These are phyloP conservation scores for Ephestia elutella DNA, from an alignment of 1,140 invertebrate genomes.

Conservation along the genomic window DNA sequence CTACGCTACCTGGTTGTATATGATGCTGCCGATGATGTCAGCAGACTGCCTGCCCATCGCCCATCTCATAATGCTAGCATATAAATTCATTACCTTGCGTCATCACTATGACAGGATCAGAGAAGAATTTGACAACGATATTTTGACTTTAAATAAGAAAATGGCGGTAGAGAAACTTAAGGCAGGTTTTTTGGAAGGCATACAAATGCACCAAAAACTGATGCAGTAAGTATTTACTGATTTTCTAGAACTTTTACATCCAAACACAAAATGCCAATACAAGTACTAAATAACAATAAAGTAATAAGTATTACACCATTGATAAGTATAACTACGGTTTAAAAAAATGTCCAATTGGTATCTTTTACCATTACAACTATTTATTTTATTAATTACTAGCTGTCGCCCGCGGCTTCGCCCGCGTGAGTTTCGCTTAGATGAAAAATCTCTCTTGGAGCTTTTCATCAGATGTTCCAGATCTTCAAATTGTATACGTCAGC, in stretches of 20 bases:
- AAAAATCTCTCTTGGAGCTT: too few species aligned
- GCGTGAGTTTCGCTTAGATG: too few species aligned
- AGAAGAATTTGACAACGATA: constrained; percentile 35
- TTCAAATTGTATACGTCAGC: too few species aligned
- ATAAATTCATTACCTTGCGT: constrained; percentile 52
- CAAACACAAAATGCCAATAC: too few species aligned
- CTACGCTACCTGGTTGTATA: constrained; percentile 58
- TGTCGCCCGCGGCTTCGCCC: too few species aligned
- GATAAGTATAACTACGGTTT: too few species aligned
- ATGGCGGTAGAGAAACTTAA: constrained; percentile 37
- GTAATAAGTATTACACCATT: too few species aligned
- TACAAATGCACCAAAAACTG: constrained; percentile 57
- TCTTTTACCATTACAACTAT: too few species aligned
- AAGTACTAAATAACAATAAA: too few species aligned
- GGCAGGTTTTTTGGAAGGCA: constrained; percentile 42
- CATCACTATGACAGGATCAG: constrained; percentile 44
- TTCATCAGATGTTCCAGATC: too few species aligned
- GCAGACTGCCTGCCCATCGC: constrained; percentile 60
- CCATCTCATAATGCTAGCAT: constrained; percentile 55
- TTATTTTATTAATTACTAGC: too few species aligned
- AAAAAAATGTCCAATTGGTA: too few species aligned
- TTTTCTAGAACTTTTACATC: neutral
- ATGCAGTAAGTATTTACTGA: constrained; percentile 45
- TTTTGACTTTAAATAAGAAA: constrained; percentile 24
- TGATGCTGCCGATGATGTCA: constrained; percentile 68